Evolutionary conservation across 2,888 invertebrate genomes (phyloP), one percentile per base, ranked within the genome.

Genomic region (Cosmia trapezina): DNA sequence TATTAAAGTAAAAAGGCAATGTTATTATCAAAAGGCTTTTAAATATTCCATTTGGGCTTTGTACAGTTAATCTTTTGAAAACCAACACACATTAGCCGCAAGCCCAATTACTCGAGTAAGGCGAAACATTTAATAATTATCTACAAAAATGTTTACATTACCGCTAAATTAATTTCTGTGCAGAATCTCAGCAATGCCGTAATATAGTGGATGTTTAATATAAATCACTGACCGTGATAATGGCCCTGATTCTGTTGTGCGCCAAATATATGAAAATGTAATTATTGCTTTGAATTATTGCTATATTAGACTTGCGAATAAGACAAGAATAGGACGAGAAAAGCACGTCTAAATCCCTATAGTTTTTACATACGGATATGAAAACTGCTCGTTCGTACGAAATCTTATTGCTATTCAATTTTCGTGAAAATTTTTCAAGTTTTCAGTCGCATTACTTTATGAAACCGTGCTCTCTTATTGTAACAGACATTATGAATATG

Each of bases 61-160:
- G 62, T 77, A 77, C 60, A 49, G 65, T 80, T 73, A 87, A 83
- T 82, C 72, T 75, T 81, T 77, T 79, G 45, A 76, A 81, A 83
- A 54, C 72, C 51, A 49, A 60, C 51, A 37, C 37, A 72, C 73
- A 62, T 65, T 68, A 53, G n/a, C 63, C 69, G 37, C 56, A 61
- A 54, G 43, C 43, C 33, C 43, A 71, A 56, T 72, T 63, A 60
- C 59, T 49, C n/a, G 53, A 78, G 61, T 68, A 45, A 47, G 57
- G 64, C 22, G 64, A 75, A 78, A 72, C 37, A 67, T 81, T 67
- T 72, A 62, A 76, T 81, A 73, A 83, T 83, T 76, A 74, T 76
- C 56, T 19, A 61, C 68, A 70, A 78, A 83, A 83, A 79, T 75
- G 60, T 75, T 82, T 64, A 19, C 60, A 80, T 74, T 83, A 70